These are phyloP conservation scores for Shinisaurus crocodilurus DNA, from an alignment of 2,113 vertebrate genomes.

Conservation along the genomic window DNA sequence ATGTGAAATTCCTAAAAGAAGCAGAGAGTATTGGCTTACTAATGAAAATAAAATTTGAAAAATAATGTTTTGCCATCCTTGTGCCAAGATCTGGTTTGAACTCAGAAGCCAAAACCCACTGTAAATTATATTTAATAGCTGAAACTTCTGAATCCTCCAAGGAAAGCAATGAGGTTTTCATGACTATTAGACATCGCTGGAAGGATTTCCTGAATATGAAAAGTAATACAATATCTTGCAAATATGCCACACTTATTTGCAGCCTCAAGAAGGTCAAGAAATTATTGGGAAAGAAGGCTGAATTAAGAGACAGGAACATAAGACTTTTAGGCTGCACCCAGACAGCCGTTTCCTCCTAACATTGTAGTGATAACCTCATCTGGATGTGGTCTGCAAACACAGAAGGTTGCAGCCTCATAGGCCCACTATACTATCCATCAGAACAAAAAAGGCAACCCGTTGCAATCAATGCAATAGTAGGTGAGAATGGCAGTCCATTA, in stretches of 20 bases:
- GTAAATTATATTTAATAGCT: slow-evolving; percentile 38
- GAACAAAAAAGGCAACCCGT: neutral
- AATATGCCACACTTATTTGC: slow-evolving; percentile 14
- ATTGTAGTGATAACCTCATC: neutral
- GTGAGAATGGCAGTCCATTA: neutral
- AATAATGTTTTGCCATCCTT: slow-evolving; percentile 17
- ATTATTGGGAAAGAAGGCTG: neutral
- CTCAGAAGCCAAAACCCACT: slow-evolving; percentile 26
- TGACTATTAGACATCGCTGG: slow-evolving; percentile 24
- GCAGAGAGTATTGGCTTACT: slow-evolving; percentile 14
- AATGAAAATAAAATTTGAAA: slow-evolving; percentile 23
- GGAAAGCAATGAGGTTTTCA: slow-evolving; percentile 30
- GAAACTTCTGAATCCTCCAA: slow-evolving; percentile 21
- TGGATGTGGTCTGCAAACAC: neutral
- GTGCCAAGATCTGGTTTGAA: slow-evolving; percentile 27
- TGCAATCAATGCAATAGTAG: too few relatives aligned
- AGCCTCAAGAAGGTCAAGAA: slow-evolving; percentile 7
- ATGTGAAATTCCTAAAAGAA: slow-evolving; percentile 19
- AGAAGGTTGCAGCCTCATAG: neutral
- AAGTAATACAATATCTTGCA: slow-evolving; percentile 13
- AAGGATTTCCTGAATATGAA: slow-evolving; percentile 33
- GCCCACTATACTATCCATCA: neutral
- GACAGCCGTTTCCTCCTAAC: neutral
- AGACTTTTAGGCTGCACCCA: neutral
- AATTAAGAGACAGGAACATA: neutral